Percentiles rank a stretch among this genome's conserved stretches.
Conservation (phyloP, 2,113 vertebrate species). For the Sinocyclocheilus maitianheensis region DNA sequence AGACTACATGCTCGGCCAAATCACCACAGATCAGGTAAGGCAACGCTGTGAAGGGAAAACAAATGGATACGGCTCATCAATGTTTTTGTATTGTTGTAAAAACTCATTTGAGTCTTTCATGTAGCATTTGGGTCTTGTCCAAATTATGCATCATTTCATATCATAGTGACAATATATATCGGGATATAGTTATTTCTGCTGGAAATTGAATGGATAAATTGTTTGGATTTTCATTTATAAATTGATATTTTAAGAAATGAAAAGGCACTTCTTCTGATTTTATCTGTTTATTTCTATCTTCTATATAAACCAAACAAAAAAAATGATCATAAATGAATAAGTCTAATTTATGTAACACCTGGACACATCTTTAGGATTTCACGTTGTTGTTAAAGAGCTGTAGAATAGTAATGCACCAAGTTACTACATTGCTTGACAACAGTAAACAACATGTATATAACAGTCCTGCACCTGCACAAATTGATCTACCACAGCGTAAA, state of each 20-base stretch:
- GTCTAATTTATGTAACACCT: background rate
- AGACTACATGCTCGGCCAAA: constrained; percentile 84
- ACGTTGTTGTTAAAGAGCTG: background rate
- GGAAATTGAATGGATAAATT: no score
- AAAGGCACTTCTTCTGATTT: background rate
- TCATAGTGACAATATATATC: no score
- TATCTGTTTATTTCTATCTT: background rate
- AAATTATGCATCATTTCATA: no score
- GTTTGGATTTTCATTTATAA: no score
- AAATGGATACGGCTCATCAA: background rate
- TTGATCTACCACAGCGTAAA: no score
- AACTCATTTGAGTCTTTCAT: background rate
- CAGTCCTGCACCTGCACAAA: background rate
- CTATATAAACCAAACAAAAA: background rate
- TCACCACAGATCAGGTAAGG: constrained; percentile 86
- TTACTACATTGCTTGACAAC: background rate
- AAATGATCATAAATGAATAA: background rate
- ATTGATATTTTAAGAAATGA: no score
- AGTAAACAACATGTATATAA: background rate
- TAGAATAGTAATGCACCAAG: background rate
- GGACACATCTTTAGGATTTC: background rate
- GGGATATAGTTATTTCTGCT: no score
- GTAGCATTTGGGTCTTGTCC: background rate
- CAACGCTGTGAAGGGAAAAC: background rate
- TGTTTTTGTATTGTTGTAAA: background rate